These are phyloP conservation scores for Thaumetopoea pityocampa DNA, from an alignment of 1,140 invertebrate species.

Conservation along the genomic window DNA sequence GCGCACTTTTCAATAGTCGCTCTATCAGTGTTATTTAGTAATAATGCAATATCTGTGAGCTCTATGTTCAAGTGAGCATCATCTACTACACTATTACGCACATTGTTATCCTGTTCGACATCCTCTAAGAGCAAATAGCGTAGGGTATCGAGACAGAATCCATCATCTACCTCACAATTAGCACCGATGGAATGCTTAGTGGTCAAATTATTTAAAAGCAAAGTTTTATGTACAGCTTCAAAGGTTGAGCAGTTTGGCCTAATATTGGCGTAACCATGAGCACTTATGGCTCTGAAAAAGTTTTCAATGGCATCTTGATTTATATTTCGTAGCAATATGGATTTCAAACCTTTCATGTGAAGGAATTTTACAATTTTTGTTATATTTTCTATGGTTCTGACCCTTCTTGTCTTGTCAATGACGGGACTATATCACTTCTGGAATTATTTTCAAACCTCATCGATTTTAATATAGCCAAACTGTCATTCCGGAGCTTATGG, in stretches of 20 bases:
- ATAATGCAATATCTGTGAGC: too few relatives aligned
- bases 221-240: constrained; percentile 13
- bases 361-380: too few relatives aligned
- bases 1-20: background rate
- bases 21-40: background rate
- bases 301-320: constrained; percentile 29
- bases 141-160: too few relatives aligned
- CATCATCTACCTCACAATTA: constrained; percentile 20
- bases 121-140: too few relatives aligned
- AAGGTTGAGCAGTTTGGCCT: constrained; percentile 15
- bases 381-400: too few relatives aligned
- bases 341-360: too few relatives aligned
- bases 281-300: constrained; percentile 27
- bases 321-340: constrained; percentile 24
- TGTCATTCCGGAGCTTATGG: too few relatives aligned
- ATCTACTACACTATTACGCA: background rate
- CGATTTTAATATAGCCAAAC: too few relatives aligned
- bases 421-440: too few relatives aligned
- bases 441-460: too few relatives aligned
- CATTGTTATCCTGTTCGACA: too few relatives aligned
- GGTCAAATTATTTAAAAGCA: constrained; percentile 23
- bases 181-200: constrained; percentile 17
- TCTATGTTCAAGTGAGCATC: background rate
- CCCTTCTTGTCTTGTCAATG: too few relatives aligned
- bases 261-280: constrained; percentile 19